phyloP scores from a whole-genome alignment of 53 echinoderm and acorn worm species.

The Stichopus horrens region DNA sequence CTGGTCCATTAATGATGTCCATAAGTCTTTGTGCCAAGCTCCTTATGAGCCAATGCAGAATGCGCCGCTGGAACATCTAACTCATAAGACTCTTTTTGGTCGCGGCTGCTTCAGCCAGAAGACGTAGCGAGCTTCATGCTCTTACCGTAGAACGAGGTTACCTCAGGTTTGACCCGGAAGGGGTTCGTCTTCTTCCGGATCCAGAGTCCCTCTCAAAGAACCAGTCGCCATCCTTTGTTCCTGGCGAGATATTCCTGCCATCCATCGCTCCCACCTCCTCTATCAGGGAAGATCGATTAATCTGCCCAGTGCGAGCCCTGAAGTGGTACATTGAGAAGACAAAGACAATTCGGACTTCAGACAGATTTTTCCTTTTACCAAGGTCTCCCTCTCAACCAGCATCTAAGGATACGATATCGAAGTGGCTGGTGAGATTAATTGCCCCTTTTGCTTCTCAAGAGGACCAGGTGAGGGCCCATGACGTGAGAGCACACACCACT shows the following conservation, averaged over 20 bases:
- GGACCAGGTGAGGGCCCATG: background rate
- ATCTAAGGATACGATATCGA: background rate
- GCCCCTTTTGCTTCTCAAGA: background rate
- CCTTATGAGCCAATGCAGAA: background rate
- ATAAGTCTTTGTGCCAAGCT: background rate
- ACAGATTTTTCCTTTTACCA: too few species aligned
- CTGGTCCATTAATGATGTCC: constrained; percentile 5
- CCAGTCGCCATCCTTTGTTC: constrained; percentile 2
- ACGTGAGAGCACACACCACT: background rate
- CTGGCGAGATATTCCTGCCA: background rate
- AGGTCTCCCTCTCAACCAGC: background rate
- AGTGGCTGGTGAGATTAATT: background rate
- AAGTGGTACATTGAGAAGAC: background rate
- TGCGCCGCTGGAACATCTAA: background rate
- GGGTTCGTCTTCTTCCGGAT: constrained; percentile 8
- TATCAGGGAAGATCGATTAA: background rate
- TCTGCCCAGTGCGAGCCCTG: constrained; percentile 17
- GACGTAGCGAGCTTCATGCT: too few species aligned
- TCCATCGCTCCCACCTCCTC: background rate
- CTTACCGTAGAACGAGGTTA: background rate
- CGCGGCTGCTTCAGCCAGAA: background rate
- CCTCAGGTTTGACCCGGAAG: background rate
- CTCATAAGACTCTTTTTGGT: constrained; percentile 6
- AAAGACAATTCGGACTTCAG: too few species aligned
- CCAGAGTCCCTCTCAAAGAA: constrained; percentile 18